Base-by-base conservation (phyloP, 2,113 vertebrate genomes). In the Oplegnathus fasciatus region DNA sequence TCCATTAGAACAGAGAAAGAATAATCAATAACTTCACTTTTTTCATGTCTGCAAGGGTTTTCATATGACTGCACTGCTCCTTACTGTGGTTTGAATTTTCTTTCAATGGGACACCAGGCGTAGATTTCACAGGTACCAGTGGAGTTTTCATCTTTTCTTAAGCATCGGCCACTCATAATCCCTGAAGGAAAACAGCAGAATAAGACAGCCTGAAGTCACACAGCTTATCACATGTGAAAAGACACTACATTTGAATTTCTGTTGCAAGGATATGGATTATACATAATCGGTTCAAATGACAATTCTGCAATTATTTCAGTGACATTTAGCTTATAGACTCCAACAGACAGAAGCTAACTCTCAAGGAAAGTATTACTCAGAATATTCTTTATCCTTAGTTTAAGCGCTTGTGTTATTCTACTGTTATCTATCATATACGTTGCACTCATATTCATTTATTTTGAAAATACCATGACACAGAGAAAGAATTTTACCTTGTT, bases 101-200 rank as follows among this genome's bases (percentile, higher is more conserved):
- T 88, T 91, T 99, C 97, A 90, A 97, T 87, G 0, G 98, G 98
- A 92, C 98, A 99, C 98, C 98, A 99, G 86, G 95, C 96, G 3
- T 96, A 93, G 80, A 99, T 96, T 95, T 99, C 98, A 95, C 98
- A 99, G 26, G 95, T 97, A 62, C 97, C 96, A 28, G 44, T 95
- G n/a, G 82, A 74, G 57, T 88, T 93, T 54, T 40, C 40, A 52
- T 91, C 57, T 20, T 78, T 76, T 85, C 48, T 93, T 81, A 97
- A 72, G 85, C 98, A 99, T 22, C 80, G 93, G 22, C 98, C 96
- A 3, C 95, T 99, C 94, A 93, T 98, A 77, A 97, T 90, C 65
- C 98, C 97, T 99, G 17, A 2, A 75, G 5, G 89, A 14, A 88
- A 84, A 32, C 22, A 73, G 6, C 46, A 78, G 8, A 48, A 37